phyloP scores from a whole-genome alignment of 2,113 vertebrate genomes.

The Cololabis saira region DNA sequence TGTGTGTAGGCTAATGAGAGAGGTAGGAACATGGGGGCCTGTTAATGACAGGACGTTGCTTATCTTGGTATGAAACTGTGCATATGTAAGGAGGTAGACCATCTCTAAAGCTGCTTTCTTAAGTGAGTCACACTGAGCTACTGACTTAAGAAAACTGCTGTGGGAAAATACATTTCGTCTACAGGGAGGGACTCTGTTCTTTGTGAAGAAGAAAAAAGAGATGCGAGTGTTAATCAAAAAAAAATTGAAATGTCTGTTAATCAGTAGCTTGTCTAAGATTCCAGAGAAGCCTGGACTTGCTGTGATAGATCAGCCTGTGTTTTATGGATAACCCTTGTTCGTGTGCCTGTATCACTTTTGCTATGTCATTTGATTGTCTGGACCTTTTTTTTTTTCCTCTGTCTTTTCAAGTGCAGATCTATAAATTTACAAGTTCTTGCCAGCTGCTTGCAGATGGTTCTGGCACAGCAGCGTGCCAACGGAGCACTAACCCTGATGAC shows the following conservation, averaged over 20 bases:
- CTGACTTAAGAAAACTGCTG: slow-evolving; percentile 21
- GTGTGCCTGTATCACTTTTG: background rate
- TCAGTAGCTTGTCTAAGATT: slow-evolving; percentile 25
- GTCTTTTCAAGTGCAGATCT: slow-evolving; percentile 53
- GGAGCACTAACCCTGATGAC: slow-evolving; percentile 81
- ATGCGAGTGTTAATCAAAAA: background rate
- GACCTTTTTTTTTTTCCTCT: slow-evolving; percentile 24
- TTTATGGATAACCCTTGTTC: no score
- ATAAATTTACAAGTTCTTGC: slow-evolving; percentile 57
- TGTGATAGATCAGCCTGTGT: no score
- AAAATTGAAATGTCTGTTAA: background rate
- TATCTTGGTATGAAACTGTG: slow-evolving; percentile 36
- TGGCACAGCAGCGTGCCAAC: slow-evolving; percentile 66
- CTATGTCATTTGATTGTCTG: slow-evolving; percentile 54
- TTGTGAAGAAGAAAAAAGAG: slow-evolving; percentile 34
- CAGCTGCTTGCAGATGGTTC: slow-evolving; percentile 50
- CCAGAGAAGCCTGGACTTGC: background rate
- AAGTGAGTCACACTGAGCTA: slow-evolving; percentile 16
- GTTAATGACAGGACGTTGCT: slow-evolving; percentile 48
- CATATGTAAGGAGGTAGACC: slow-evolving; percentile 23
- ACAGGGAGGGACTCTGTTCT: slow-evolving; percentile 13
- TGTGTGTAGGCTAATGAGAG: slow-evolving; percentile 38
- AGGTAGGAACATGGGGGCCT: slow-evolving; percentile 29
- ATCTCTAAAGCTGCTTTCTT: slow-evolving; percentile 36
- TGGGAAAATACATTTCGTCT: background rate